Base-by-base conservation (phyloP, 2,113 vertebrate species). In the Vombatus ursinus region DNA sequence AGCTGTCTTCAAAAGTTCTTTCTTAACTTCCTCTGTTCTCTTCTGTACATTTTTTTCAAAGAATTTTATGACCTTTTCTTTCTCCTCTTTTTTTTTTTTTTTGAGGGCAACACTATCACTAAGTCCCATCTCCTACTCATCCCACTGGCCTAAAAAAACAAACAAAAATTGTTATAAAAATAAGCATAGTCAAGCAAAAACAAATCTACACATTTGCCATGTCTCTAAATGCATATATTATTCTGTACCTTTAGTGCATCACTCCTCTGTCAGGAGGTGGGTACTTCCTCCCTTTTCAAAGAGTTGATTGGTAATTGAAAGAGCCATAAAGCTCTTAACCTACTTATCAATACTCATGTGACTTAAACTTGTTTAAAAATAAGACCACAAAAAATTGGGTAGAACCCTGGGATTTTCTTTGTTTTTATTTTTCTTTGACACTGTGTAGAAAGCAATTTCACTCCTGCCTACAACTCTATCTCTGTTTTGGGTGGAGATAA, bases 261-360 rank as follows among this genome's bases (percentile, higher is more conserved):
- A 84, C 19, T 0, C 31, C 19, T 84, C 0, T 84, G 16, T 84
- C n/a, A 44, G 68, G 6, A 44, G 19, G 1, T 84, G 4, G 37
- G 1, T 84, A 84, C 90, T 90, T 4, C 9, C 11, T 90, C 48
- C 90, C 48, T 97, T 98, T 97, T 97, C 96, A 97, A 97, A 95
- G 95, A 95, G 68, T 97, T 97, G 98, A 97, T 96, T 96, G 95
- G 92, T 97, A 96, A 96, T 97, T 93, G 97, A 95, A 96, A 96
- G 96, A 97, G 97, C 96, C 96, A 97, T 97, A 97, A 97, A 97
- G 92, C 95, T 96, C 95, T 93, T 97, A 98, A 97, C 95, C 97
- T 97, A 98, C 95, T 95, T 96, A 97, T 98, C 97, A 96, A 98
- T 97, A 96, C 23, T 0, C 96, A 95, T 97, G 25, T 50, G 97